Evolutionary conservation across 2,797 vertebrate genomes (phyloP).

Genomic region (Cryptoprocta ferox): DNA sequence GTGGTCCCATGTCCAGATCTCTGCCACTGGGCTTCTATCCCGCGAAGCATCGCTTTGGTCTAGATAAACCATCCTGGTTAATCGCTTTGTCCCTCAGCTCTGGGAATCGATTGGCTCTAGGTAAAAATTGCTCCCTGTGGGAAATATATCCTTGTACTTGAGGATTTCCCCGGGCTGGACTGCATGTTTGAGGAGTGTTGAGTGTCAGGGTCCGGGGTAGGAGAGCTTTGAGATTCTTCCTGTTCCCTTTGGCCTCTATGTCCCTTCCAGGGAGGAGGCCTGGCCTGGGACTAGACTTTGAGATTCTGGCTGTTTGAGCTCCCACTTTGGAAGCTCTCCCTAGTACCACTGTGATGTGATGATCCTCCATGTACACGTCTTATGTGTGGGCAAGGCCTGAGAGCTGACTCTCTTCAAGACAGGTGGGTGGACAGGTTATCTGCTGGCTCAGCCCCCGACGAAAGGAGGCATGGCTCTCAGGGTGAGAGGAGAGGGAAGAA

Average conservation of each 20-base stretch:
- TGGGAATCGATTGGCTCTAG: neutral
- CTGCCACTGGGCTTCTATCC: neutral
- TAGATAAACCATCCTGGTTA: neutral
- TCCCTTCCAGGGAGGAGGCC: neutral
- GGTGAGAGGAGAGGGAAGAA: slow-evolving; percentile 23
- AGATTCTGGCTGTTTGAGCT: neutral
- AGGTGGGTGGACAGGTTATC: neutral
- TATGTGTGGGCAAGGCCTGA: neutral
- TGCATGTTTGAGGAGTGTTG: neutral
- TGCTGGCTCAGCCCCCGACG: neutral
- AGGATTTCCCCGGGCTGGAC: neutral
- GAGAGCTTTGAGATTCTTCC: neutral
- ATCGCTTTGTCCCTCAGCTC: neutral
- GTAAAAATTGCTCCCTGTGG: neutral
- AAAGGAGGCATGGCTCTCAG: neutral
- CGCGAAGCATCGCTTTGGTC: neutral
- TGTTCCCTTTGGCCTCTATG: neutral
- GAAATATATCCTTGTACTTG: neutral
- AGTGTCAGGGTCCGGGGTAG: neutral
- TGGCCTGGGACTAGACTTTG: neutral
- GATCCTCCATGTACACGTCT: neutral
- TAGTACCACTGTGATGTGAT: neutral
- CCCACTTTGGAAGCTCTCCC: neutral
- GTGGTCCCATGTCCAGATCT: neutral
- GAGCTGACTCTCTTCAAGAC: neutral